Conservation (phyloP, 2,888 invertebrate genomes). For the Plagodis dolabraria region DNA sequence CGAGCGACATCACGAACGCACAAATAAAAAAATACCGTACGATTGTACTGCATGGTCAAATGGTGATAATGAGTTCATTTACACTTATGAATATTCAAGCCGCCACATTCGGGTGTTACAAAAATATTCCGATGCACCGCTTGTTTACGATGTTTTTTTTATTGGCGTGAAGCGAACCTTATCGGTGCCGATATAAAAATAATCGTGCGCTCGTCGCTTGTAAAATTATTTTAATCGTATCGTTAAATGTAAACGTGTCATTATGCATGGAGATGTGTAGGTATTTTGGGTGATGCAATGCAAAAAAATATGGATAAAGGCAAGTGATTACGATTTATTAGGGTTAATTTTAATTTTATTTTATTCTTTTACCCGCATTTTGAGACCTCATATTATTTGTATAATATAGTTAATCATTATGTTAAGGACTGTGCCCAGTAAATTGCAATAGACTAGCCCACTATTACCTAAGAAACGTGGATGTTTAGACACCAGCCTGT, state of each 20-base stretch:
- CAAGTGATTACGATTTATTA: no score
- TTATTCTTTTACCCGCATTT: no score
- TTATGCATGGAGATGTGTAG: slow-evolving; percentile 39
- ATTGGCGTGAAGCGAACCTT: slow-evolving; percentile 53
- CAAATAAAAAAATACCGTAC: not conserved
- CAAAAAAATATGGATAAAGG: not conserved
- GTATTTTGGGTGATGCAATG: slow-evolving; percentile 18
- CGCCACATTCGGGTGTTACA: slow-evolving; percentile 59
- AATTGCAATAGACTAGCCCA: no score
- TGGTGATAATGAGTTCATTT: slow-evolving; percentile 70
- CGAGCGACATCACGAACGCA: no score
- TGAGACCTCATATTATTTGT: no score
- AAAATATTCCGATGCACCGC: slow-evolving; percentile 47
- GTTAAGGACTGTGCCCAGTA: no score
- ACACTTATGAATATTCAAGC: slow-evolving; percentile 76
- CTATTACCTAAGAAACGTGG: no score
- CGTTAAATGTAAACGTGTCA: slow-evolving; percentile 33
- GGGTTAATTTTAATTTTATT: no score
- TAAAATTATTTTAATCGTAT: slow-evolving; percentile 27
- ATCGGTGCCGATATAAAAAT: slow-evolving; percentile 45
- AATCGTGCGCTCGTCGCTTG: slow-evolving; percentile 33
- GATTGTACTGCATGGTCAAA: slow-evolving; percentile 9
- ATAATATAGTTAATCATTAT: no score
- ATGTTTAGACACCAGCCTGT: no score
- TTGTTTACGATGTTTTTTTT: slow-evolving; percentile 53